phyloP scores from a whole-genome alignment of 2,888 invertebrate genomes.

The Brenthis hecate region DNA sequence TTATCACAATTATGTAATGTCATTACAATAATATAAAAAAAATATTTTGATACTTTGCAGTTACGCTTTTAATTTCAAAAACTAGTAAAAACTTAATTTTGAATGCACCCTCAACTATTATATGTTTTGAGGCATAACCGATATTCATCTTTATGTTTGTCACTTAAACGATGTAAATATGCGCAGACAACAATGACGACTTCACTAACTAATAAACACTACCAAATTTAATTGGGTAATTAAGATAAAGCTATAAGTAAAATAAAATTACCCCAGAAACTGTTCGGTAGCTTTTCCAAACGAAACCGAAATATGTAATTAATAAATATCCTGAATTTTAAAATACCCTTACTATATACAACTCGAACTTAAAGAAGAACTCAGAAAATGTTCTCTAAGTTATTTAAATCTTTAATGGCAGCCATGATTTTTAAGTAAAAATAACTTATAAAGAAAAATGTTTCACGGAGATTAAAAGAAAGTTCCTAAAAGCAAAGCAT shows the following conservation, averaged over 20 bases:
- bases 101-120: constrained; percentile 12
- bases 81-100: not conserved
- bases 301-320: constrained; percentile 66
- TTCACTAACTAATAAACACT: constrained; percentile 40
- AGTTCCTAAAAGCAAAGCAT: too few species aligned
- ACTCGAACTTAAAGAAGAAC: not conserved
- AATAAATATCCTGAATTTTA: constrained; percentile 55
- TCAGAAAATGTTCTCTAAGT: too few species aligned
- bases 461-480: too few species aligned
- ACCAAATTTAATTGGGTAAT: constrained; percentile 72
- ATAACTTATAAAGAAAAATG: too few species aligned
- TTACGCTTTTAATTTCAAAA: not conserved
- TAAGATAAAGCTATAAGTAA: constrained; percentile 68
- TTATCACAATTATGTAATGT: too few species aligned
- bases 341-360: constrained; percentile 23
- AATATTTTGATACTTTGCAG: too few species aligned
- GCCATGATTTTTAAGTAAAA: too few species aligned
- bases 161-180: constrained; percentile 13
- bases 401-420: too few species aligned
- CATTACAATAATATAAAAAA: too few species aligned
- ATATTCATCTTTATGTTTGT: constrained; percentile 15
- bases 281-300: constrained; percentile 69
- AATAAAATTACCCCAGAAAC: constrained; percentile 74
- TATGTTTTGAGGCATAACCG: not conserved
- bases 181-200: constrained; percentile 4